These are phyloP conservation scores for Noctua janthina DNA, from an alignment of 2,888 invertebrate genomes.

Conservation along the genomic window DNA sequence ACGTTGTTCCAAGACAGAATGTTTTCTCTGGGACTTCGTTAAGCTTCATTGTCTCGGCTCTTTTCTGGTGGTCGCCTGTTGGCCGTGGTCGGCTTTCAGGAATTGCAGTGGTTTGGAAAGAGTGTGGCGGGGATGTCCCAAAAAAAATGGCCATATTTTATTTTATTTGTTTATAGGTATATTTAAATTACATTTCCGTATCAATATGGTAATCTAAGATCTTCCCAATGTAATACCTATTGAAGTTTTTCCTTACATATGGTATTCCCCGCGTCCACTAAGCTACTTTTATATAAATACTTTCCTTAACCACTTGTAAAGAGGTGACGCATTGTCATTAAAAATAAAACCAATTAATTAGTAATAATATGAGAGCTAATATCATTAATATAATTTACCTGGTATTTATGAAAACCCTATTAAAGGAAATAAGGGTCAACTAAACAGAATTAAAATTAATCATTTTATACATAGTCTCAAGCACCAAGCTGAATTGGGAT, in stretches of 20 bases:
- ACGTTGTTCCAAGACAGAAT: not conserved
- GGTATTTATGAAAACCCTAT: not conserved
- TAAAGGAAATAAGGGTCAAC: not conserved
- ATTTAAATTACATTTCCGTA: not conserved
- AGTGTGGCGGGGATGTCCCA: not conserved
- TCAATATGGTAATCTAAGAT: constrained; percentile 35
- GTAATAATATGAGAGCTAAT: not conserved
- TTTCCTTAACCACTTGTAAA: constrained; percentile 50
- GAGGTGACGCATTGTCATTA: constrained; percentile 14
- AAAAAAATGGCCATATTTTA: not conserved
- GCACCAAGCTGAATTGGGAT: not conserved
- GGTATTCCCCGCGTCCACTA: constrained; percentile 50
- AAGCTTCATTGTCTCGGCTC: not conserved
- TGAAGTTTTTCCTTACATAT: constrained; percentile 38
- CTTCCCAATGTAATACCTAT: not conserved
- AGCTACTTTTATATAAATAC: not conserved
- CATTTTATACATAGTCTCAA: not conserved
- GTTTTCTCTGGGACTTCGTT: not conserved
- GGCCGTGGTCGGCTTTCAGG: not conserved
- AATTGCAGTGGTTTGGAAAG: not conserved
- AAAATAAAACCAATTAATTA: constrained; percentile 38
- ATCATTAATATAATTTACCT: constrained; percentile 26
- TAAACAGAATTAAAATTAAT: constrained; percentile 14
- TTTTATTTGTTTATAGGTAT: not conserved
- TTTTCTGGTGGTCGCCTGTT: not conserved